These are phyloP conservation scores for Saguinus midas DNA, from an alignment of 2,113 vertebrate species.

Conservation along the genomic window DNA sequence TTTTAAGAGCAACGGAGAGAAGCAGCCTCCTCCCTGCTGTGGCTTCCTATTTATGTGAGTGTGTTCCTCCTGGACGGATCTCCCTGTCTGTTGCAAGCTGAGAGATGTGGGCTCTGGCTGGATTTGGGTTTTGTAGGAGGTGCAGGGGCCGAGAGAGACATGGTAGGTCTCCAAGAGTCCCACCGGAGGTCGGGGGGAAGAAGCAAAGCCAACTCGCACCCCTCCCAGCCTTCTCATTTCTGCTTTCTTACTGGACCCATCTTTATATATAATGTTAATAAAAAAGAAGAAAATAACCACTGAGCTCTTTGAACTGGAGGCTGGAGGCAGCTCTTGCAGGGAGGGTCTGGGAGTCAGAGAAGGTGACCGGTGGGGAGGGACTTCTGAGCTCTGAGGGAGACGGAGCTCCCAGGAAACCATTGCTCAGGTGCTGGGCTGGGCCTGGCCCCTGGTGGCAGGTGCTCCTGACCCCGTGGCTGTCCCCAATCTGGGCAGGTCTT, in stretches of 20 bases:
- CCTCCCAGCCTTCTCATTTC: constrained; percentile 42
- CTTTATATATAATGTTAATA: constrained; percentile 77
- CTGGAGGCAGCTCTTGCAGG: neutral
- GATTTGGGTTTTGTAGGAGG: constrained; percentile 47
- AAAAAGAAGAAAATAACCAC: constrained; percentile 66
- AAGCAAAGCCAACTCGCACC: constrained; percentile 49
- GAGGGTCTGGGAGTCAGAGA: neutral
- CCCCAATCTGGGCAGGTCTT: neutral
- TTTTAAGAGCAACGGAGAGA: constrained; percentile 66
- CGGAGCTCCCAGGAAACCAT: too few relatives aligned
- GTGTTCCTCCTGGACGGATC: constrained; percentile 76
- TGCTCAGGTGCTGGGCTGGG: neutral
- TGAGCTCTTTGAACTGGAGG: constrained; percentile 49
- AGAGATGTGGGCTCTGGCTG: constrained; percentile 65
- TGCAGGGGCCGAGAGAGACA: neutral
- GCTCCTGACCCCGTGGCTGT: neutral
- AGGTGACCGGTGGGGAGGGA: neutral
- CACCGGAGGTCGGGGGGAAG: neutral
- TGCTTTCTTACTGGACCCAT: constrained; percentile 71
- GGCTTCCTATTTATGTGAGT: constrained; percentile 78
- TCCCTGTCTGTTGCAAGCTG: constrained; percentile 73
- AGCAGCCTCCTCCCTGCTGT: constrained; percentile 67
- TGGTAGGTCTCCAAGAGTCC: constrained; percentile 12
- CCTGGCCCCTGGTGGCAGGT: neutral
- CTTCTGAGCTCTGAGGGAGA: neutral